Conservation (phyloP, 2,113 vertebrate genomes). For the Archilochus colubris region DNA sequence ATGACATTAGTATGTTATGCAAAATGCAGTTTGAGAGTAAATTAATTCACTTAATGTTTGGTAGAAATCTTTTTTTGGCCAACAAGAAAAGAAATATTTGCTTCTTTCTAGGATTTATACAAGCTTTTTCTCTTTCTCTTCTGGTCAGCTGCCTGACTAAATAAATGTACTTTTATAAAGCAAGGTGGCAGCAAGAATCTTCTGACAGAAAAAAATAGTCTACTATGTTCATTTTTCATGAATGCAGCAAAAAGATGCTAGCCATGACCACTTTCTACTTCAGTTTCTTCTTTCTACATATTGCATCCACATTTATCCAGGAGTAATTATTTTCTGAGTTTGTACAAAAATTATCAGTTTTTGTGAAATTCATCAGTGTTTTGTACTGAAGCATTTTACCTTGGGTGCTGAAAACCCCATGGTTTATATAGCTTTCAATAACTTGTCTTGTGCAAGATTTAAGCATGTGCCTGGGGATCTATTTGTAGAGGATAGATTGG, state of each 20-base stretch:
- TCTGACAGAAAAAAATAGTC: constrained; percentile 46
- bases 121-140: not conserved
- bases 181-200: constrained; percentile 71
- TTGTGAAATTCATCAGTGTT: not conserved
- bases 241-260: not conserved
- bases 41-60: not conserved
- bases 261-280: not conserved
- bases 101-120: not conserved
- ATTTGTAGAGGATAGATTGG: not conserved
- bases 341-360: not conserved
- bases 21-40: not conserved
- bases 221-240: constrained; percentile 6
- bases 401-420: not conserved
- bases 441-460: not conserved
- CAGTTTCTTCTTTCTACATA: not conserved
- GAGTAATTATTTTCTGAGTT: not conserved
- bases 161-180: constrained; percentile 68
- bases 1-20: not conserved
- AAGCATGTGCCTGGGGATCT: not conserved
- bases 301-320: not conserved
- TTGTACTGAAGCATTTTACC: not conserved
- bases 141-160: constrained; percentile 58
- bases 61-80: not conserved
- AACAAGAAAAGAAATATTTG: not conserved
- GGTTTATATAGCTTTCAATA: not conserved